Evolutionary conservation across 2,113 vertebrate species (phyloP).

Genomic region (Mus pahari): DNA sequence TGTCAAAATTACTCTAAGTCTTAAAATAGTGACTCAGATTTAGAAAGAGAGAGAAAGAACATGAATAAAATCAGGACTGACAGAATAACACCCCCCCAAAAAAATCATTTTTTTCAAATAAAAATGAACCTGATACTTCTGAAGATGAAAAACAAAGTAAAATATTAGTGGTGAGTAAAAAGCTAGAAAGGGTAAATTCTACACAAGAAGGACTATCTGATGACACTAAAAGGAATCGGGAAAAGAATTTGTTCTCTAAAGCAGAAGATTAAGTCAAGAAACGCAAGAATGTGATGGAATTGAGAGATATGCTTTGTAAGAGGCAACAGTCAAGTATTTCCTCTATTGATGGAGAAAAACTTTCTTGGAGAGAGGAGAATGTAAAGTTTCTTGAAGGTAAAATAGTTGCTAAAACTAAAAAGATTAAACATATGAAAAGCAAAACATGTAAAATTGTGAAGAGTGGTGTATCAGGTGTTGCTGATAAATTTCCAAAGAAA

Average conservation of each 20-base stretch:
- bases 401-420: slow-evolving; percentile 78
- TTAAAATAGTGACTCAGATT: slow-evolving; percentile 94
- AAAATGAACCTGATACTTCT: slow-evolving; percentile 83
- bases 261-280: slow-evolving; percentile 33
- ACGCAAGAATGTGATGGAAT: not conserved
- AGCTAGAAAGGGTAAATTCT: slow-evolving; percentile 75
- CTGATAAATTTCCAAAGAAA: slow-evolving; percentile 77
- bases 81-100: slow-evolving; percentile 88
- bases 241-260: slow-evolving; percentile 14
- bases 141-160: slow-evolving; percentile 85
- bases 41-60: slow-evolving; percentile 90
- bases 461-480: slow-evolving; percentile 68
- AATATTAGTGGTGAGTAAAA: slow-evolving; percentile 68
- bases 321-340: slow-evolving; percentile 47
- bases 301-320: slow-evolving; percentile 11
- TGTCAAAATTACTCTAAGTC: slow-evolving; percentile 89
- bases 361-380: slow-evolving; percentile 78
- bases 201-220: slow-evolving; percentile 72
- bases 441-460: slow-evolving; percentile 74
- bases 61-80: slow-evolving; percentile 86
- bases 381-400: slow-evolving; percentile 81
- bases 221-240: slow-evolving; percentile 66
- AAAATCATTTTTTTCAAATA: slow-evolving; percentile 76
- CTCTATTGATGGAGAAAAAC: slow-evolving; percentile 22
- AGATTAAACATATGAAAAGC: slow-evolving; percentile 72